Evolutionary conservation across 2,888 invertebrate species (phyloP).

Genomic region (Epirrhoe alternata): DNA sequence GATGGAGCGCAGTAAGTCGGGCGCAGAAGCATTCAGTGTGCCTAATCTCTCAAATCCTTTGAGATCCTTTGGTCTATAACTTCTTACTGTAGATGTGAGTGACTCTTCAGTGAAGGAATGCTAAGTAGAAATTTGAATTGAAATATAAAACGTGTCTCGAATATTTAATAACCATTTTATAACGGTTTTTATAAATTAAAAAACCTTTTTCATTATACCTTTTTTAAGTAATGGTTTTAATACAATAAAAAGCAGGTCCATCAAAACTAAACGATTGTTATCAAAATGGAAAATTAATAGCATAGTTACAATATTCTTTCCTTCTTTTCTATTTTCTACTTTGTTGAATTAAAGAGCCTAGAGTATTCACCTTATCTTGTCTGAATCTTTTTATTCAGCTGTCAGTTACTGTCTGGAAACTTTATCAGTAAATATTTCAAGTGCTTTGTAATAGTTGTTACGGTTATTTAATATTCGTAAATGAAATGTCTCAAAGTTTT

Average conservation of each 20-base stretch:
- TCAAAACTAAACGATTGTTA: background rate
- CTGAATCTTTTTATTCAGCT: background rate
- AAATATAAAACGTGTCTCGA: background rate
- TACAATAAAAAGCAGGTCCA: background rate
- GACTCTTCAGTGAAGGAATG: constrained; percentile 36
- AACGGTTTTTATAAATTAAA: too few relatives aligned
- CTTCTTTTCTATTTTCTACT: background rate
- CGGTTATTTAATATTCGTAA: background rate
- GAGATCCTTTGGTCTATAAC: constrained; percentile 52
- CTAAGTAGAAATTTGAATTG: constrained; percentile 23
- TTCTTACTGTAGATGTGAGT: constrained; percentile 45
- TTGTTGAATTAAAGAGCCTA: background rate
- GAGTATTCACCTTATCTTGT: background rate
- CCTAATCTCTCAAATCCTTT: constrained; percentile 72
- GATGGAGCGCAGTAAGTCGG: constrained; percentile 54
- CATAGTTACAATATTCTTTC: background rate
- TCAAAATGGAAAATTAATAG: background rate
- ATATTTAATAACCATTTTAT: background rate
- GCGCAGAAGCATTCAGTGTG: constrained; percentile 70
- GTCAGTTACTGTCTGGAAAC: background rate
- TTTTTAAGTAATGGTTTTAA: too few relatives aligned
- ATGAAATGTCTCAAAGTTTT: background rate
- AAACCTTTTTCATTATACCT: too few relatives aligned
- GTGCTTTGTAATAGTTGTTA: background rate
- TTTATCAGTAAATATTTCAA: background rate